Evolutionary conservation across 1,140 invertebrate species (phyloP).

Genomic region (Conus ventricosus): DNA sequence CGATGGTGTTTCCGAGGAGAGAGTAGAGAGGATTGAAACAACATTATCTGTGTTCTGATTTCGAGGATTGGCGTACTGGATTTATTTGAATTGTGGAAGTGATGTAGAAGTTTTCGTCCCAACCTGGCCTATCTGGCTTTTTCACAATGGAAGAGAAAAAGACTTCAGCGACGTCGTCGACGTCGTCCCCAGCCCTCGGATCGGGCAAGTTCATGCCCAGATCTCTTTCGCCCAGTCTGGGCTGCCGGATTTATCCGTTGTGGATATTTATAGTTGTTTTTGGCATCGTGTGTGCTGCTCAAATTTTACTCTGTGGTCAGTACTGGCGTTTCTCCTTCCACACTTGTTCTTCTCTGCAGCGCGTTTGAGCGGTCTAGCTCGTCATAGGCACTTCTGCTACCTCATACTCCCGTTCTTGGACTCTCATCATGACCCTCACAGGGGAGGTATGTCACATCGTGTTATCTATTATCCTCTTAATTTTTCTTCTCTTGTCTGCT

Average conservation of each 20-base stretch:
- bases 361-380: too few relatives aligned
- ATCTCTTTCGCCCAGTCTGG: neutral
- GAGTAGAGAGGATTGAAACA: neutral
- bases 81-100: neutral
- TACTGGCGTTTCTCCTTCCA: too few relatives aligned
- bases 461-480: too few relatives aligned
- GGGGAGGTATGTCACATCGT: neutral
- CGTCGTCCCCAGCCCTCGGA: neutral
- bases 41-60: neutral
- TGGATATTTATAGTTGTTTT: constrained; percentile 43
- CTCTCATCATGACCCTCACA: too few relatives aligned
- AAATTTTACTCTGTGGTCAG: constrained; percentile 30
- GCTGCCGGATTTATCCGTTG: constrained; percentile 43
- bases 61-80: neutral
- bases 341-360: too few relatives aligned
- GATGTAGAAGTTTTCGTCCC: neutral
- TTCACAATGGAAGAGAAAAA: constrained; percentile 14
- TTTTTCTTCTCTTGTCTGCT: neutral
- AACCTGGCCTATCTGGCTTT: neutral
- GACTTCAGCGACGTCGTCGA: neutral
- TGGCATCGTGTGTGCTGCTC: constrained; percentile 35
- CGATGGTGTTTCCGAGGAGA: neutral
- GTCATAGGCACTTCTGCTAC: too few relatives aligned
- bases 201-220: neutral
- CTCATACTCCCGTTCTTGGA: too few relatives aligned